Conservation (phyloP, 2,797 vertebrate species). For the Scolopax bukidnonensis region DNA sequence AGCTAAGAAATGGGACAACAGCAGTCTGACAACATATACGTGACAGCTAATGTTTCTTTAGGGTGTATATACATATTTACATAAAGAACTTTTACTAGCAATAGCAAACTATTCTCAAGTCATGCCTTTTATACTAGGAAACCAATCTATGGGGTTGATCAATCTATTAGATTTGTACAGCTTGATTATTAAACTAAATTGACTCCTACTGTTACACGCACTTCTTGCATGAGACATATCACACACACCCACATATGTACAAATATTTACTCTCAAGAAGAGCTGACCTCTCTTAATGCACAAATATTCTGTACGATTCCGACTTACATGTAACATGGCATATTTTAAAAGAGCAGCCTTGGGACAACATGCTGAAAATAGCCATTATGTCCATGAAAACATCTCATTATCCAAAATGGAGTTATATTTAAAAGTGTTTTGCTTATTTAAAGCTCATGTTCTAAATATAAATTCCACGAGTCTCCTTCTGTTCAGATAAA, state of each 20-base stretch:
- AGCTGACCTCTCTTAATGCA: constrained; percentile 39
- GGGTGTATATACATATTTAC: background rate
- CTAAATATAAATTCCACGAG: constrained; percentile 36
- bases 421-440: constrained; percentile 15
- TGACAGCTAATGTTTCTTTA: background rate
- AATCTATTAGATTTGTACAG: constrained; percentile 17
- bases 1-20: background rate
- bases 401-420: constrained; percentile 34
- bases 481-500: constrained; percentile 37
- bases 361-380: constrained; percentile 25
- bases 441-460: constrained; percentile 46
- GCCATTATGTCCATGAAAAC: constrained; percentile 17
- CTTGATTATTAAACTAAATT: constrained; percentile 37
- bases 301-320: background rate
- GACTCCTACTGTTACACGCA: background rate
- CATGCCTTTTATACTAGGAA: background rate
- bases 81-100: background rate
- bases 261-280: constrained; percentile 53
- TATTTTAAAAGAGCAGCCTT: background rate
- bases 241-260: background rate
- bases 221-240: background rate
- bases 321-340: background rate
- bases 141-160: background rate
- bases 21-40: background rate
- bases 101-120: background rate